Evolutionary conservation across 2,888 invertebrate species (phyloP), one percentile per base, ranked within the genome.

Genomic region (Epirrhoe alternata): DNA sequence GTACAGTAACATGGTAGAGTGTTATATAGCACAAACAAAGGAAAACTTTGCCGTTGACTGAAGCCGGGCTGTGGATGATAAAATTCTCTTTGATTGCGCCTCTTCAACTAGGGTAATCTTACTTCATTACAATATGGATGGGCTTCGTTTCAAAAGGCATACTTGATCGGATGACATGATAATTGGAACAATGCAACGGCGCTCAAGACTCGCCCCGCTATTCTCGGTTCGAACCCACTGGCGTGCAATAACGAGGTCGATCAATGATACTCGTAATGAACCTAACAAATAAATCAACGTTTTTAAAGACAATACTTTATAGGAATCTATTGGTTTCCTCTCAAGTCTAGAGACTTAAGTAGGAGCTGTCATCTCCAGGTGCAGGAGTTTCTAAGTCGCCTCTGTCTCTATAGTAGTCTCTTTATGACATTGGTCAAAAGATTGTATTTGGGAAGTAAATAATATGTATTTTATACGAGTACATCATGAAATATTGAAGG

Each of bases 171-270:
- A 47, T 61, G 12, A 45, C 16, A 33, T 33, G 53, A 45, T 47
- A 61, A 53, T 47, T 31, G 47, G 47, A 31, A 53, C 53, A 61
- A 61, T 53, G 33, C 38, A 42, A 42, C 12, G 38, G 45, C n/a
- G 16, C 45, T 17, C 45, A 42, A 17, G 35, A 12, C 38, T 42
- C 38, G 12, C n/a, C 54, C 55, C n/a, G 17, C 55, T 61, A 54
- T 61, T 61, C 49, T 61, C 30, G 38, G 16, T 45, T 56, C 51
- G 31, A 51, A 62, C 38, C 6, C 55, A 51, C 16, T 51, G 56
- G 62, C 50, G 51, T 62, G 61, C 5, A 49, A 12, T 47, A 55
- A 61, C 50, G 61, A 50, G 61, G 55, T 38, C 38, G 38, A 12
- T 12, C 49, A 50, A 63, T 59, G 47, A 10, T 16, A 42, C 33